Evolutionary conservation across 2,888 invertebrate species (phyloP), one percentile per base, ranked within the genome.

Genomic region (Eupithecia insigniata): DNA sequence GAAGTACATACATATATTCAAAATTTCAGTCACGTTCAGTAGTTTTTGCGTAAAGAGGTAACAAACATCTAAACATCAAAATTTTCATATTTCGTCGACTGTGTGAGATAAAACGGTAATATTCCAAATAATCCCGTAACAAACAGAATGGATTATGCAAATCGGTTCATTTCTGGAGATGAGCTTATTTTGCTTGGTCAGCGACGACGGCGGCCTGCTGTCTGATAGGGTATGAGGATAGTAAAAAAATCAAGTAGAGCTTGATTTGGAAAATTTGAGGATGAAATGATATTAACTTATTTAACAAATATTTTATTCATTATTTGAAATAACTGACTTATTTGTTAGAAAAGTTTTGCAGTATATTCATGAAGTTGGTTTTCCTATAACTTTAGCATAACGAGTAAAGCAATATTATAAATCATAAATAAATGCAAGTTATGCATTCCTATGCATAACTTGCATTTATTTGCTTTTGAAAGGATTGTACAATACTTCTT

Each of bases 61-160:
- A 36, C 34, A 10, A 34, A 10, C 34, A 34, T 34, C 34, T 7
- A 36, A 36, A 36, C 36, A 36, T 18, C 43, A 5, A 18, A n/a
- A n/a, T n/a, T n/a, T 46, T n/a, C n/a, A 8, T 2, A 46, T 46
- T n/a, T 51, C 22, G n/a, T 22, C 12, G 62, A 34, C 32, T 62
- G 62, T 62, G 22, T 30, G 66, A 67, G 70, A 67, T 74, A 71
- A 67, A 69, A 26, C 61, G 58, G 43, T 72, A 75, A 71, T 61
- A 64, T 61, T 66, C 60, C 18, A 70, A 72, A 74, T 73, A 67
- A 74, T 68, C 55, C 67, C 26, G 58, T 51, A 58, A 73, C 70
- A 67, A 69, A 68, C 67, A 64, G 55, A 68, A 66, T 16, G 76
- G 67, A 72, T 76, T 76, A 78, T 78, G 74, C 66, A 72, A 78